Base-by-base conservation (phyloP, 2,888 invertebrate genomes). In the Sialis fuliginosa region DNA sequence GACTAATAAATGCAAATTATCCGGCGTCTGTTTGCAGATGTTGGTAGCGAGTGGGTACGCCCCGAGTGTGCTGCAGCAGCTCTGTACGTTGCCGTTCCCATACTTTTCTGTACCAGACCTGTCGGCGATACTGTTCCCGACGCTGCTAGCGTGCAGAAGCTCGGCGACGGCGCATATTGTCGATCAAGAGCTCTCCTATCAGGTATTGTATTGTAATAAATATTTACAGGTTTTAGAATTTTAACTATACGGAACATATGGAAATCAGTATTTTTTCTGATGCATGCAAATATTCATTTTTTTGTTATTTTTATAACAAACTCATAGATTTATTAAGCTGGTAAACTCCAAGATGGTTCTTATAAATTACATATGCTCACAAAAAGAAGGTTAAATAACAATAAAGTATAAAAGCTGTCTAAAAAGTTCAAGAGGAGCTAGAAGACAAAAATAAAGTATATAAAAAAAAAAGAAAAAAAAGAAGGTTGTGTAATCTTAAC, bases 61-160 rank as follows among this genome's bases (percentile, higher is more conserved):
- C 13, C 82, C 83, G 1, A 83, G 84, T 37, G 87, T 84, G 42
- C 74, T 91, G 22, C 88, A 87, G 63, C 88, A 86, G 56, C 68
- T 92, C 41, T 88, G 88, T 66, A 79, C 76, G 0, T 66, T 91
- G 54, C 90, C 91, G 0, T 87, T 90, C 56, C 81, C 82, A 55
- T 91, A 88, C 71, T 84, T 91, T 64, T 83, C 84, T 42, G 83
- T 86, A 48, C 75, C 77, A 32, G 60, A 68, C 2, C 73, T 89
- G 52, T 78, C 80, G 48, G 72, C 71, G 51, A 74, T 81, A 45
- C 71, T 91, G 45, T 77, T 87, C 63, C 89, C 91, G 1, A 86
- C 88, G 1, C 69, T 91, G 40, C 72, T 87, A 48, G 83, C 85
- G 30, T 72, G 76, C 61, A 62, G 75, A 42, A 82, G 82, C 56